Conservation (phyloP, 2,888 invertebrate genomes). For the Orthosia cruda region DNA sequence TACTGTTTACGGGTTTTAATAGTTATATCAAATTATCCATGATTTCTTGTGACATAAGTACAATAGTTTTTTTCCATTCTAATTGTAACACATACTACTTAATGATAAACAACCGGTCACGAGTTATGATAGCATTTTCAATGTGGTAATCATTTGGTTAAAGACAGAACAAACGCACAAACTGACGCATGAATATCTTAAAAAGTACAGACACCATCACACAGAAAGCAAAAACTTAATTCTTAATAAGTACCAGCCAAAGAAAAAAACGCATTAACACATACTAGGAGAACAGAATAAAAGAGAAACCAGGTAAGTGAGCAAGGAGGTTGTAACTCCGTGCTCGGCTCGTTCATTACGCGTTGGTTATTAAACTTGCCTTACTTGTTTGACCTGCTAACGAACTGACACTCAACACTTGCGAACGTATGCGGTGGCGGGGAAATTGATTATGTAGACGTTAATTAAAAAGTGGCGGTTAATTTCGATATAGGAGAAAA, state of each 20-base stretch:
- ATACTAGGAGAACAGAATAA: constrained; percentile 14
- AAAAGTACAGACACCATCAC: neutral
- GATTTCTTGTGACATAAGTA: no score
- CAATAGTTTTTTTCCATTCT: no score
- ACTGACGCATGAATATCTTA: neutral
- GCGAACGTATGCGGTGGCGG: constrained; percentile 9
- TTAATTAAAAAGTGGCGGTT: constrained; percentile 2
- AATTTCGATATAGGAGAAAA: neutral
- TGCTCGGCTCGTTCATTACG: constrained; percentile 40
- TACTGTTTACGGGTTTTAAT: no score
- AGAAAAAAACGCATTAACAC: constrained; percentile 4
- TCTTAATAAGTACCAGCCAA: neutral
- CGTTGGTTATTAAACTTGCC: constrained; percentile 72
- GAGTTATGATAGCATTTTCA: neutral
- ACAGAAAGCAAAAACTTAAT: neutral
- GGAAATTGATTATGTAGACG: constrained; percentile 3
- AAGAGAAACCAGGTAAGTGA: constrained; percentile 20
- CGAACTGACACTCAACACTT: constrained; percentile 65
- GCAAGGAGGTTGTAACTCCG: constrained; percentile 11
- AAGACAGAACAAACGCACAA: neutral
- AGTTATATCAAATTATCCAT: no score
- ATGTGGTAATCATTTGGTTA: neutral
- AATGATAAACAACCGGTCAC: no score
- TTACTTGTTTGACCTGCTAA: constrained; percentile 76
- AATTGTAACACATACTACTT: no score